Base-by-base conservation (phyloP, 1,140 invertebrate species). In the Drosophila sturtevanti region DNA sequence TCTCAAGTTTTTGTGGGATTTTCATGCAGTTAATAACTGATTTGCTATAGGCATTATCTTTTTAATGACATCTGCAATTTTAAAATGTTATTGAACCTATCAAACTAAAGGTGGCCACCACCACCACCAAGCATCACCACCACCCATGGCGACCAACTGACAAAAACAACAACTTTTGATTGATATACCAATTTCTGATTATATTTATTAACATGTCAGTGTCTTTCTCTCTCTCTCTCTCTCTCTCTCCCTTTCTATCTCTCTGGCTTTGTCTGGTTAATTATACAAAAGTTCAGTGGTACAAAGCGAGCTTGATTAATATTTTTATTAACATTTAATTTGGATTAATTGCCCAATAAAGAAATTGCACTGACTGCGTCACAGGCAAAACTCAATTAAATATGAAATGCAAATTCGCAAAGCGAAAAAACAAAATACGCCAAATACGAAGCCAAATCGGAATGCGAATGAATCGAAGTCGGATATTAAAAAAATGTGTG, bases 281-380 rank as follows among this genome's bases (percentile, higher is more conserved):
- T 76, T 81, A 63, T 41, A 48, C 41, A 27, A 75, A 89, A 89
- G 84, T 89, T 89, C 84, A 89, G 69, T 89, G 84, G 84, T 89
- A 89, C 84, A 84, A 59, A 38, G 66, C 52, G 72, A 38, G 63
- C 54, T 72, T 79, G 77, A 89, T 89, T 77, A 89, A 89, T 89
- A 84, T 59, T 74, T 82, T 77, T 65, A 80, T 80, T 73, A 72
- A 44, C 68, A 64, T 81, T 70, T 68, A 77, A 84, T 80, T 73
- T 62, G 73, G 63, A 89, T 84, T 89, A 82, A 81, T 81, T 81
- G 56, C 62, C 52, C 59, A 34, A 48, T 67, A 64, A 80, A 56
- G 35, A 51, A 67, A 79, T 77, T 72, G 68, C 68, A 72, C 60
- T 54, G 63, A 61, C 54, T 18, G 54, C 16, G 24, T 63, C 66